These are phyloP conservation scores for Cataglyphis cursor DNA, from an alignment of 2,888 invertebrate genomes.

Conservation along the genomic window DNA sequence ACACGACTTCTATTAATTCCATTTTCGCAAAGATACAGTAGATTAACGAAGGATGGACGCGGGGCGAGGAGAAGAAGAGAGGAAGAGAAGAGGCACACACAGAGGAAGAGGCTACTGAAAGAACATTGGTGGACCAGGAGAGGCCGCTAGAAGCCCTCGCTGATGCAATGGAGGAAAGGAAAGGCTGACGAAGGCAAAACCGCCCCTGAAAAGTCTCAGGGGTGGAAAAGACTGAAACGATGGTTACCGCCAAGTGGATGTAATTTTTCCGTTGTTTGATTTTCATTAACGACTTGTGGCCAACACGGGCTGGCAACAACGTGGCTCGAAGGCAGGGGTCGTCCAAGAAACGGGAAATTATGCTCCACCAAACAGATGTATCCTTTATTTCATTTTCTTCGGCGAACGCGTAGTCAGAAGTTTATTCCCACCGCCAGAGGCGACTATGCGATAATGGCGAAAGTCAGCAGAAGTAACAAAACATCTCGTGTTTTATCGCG, in stretches of 20 bases:
- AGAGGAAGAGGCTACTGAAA: conserved; percentile 62
- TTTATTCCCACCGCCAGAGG: conserved; percentile 34
- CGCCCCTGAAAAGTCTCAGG: conserved; percentile 79
- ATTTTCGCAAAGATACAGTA: conserved; percentile 57
- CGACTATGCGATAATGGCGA: conserved; percentile 59
- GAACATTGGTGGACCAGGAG: conserved; percentile 67
- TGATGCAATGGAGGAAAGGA: conserved; percentile 80
- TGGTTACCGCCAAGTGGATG: conserved; percentile 83
- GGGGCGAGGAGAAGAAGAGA: background rate
- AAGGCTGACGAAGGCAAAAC: conserved; percentile 83
- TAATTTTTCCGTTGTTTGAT: conserved; percentile 86
- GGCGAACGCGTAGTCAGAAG: conserved; percentile 59
- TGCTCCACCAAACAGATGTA: conserved; percentile 79
- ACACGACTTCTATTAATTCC: conserved; percentile 58
- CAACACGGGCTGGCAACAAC: conserved; percentile 72
- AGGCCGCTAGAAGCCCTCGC: conserved; percentile 65
- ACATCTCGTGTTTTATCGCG: conserved; percentile 70
- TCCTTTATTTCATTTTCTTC: conserved; percentile 75
- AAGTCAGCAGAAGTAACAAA: conserved; percentile 65
- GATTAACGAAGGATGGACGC: conserved; percentile 45
- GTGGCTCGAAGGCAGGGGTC: conserved; percentile 61
- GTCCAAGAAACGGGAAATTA: conserved; percentile 80
- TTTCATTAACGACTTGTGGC: conserved; percentile 86
- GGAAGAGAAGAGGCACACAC: background rate
- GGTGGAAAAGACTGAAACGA: conserved; percentile 78